Base-by-base conservation (phyloP, 2,797 vertebrate species). In the Phrynocephalus guinanensis region DNA sequence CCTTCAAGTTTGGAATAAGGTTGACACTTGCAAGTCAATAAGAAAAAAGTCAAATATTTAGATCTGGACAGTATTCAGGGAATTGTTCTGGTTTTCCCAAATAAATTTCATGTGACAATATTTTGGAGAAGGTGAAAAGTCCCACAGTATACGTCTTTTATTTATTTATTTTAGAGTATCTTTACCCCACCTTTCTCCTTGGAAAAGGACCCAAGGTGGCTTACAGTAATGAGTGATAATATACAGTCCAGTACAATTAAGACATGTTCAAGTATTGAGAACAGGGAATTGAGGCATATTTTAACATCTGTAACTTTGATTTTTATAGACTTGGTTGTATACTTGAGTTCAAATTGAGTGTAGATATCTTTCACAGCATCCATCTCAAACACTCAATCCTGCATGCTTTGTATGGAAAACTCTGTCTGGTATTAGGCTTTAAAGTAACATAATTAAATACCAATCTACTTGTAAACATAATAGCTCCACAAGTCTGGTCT, bases 281-380 rank as follows among this genome's bases (percentile, higher is more conserved):
- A 44, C 38, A 44, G 38, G 38, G 38, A 44, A 44, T 44, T 44
- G 38, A 4, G 38, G 38, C 38, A 44, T 7, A 1, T 56, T 56
- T 56, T 56, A 11, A 56, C 52, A 56, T 1, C 13, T 13, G 13
- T 56, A 56, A 7, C 52, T 56, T 56, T 56, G 52, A 56, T 56
- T 56, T 56, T 56, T 80, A 87, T 93, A 76, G 87, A 94, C 82
- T 91, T 63, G 94, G 83, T 93, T 93, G 90, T 90, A 85, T 73
- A 89, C 88, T 7, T 81, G 70, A 86, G 84, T 86, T 92, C 50
- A 90, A 92, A 80, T 73, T 91, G 79, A 88, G 90, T 60, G 20
- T 33, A 90, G 87, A 71, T 91, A 83, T 91, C 5, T 89, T 92
- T 88, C 77, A 90, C 75, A 94, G 72, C 88, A 86, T 83, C 50